Percentiles rank a stretch among this genome's conserved stretches.
These are phyloP conservation scores for Linnaemya vulpina DNA, from an alignment of 2,888 invertebrate genomes.

Conservation along the genomic window DNA sequence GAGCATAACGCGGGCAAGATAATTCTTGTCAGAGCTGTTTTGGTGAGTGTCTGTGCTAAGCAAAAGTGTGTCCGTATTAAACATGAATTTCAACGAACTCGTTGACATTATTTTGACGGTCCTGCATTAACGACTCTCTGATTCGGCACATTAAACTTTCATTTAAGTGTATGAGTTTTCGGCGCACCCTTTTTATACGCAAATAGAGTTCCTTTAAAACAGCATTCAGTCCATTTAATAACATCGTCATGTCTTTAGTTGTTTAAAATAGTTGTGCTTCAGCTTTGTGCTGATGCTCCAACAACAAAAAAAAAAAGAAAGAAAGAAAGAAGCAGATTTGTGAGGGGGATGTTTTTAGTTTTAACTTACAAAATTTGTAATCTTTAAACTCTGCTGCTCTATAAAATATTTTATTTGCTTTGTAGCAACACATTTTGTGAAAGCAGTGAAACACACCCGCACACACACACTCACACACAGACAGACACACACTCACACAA, in stretches of 20 bases:
- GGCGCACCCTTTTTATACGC: not conserved
- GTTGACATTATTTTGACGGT: too few relatives aligned
- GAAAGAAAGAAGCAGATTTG: slow-evolving; percentile 9
- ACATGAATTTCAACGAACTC: too few relatives aligned
- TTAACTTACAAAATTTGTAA: not conserved
- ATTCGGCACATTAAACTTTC: not conserved
- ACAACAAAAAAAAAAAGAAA: not conserved
- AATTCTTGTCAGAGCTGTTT: too few relatives aligned
- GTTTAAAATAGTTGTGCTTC: slow-evolving; percentile 8
- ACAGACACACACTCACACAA: not conserved
- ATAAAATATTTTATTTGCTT: slow-evolving; percentile 34
- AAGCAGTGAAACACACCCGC: not conserved
- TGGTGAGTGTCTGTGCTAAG: too few relatives aligned
- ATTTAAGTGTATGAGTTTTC: not conserved
- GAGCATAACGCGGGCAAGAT: too few relatives aligned
- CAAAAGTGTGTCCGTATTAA: too few relatives aligned
- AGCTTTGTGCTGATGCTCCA: not conserved
- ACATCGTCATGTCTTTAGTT: slow-evolving; percentile 29
- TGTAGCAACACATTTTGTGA: slow-evolving; percentile 8
- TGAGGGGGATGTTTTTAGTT: not conserved
- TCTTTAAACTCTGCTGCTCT: not conserved
- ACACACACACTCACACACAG: not conserved
- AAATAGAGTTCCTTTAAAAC: not conserved
- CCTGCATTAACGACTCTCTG: too few relatives aligned
- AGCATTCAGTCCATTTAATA: slow-evolving; percentile 47